Base-by-base conservation (phyloP, 2,113 vertebrate genomes). In the Crotalus horridus region DNA sequence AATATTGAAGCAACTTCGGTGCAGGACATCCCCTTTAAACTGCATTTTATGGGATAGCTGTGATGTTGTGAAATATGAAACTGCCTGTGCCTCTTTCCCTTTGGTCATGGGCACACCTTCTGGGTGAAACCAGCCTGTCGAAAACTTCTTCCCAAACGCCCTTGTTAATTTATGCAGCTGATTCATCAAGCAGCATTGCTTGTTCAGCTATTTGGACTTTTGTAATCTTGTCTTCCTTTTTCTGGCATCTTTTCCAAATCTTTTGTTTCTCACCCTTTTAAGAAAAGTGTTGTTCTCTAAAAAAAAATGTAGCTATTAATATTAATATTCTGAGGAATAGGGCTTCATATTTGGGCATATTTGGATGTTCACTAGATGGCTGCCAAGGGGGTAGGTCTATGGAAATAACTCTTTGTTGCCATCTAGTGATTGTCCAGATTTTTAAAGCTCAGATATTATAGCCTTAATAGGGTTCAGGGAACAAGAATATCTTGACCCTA, bases 31-130 rank as follows among this genome's bases (percentile, higher is more conserved):
- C 89, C 15, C 23, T 39, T 54, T 86, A 89, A 88, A 96, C 46
- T 94, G 90, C 90, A 91, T 96, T 96, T 95, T 85, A 88, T 86
- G 95, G 96, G 95, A 96, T 96, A 96, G 94, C 93, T 93, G 88
- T 92, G 88, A 69, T 94, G 94, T 97, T 97, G 97, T 97, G 97
- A 96, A 97, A 97, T 94, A 90, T 95, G 96, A 96, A 97, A 96
- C 97, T 96, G 94, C 81, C 0, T 93, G 92, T 93, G 95, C 96
- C 94, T 95, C 74, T 96, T 96, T 93, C 94, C 96, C 94, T 96
- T 96, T 96, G 96, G 97, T 97, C 96, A 96, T 92, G 46, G 96
- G 95, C 97, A 95, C 96, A 95, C 97, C 96, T 95, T 93, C 96
- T 53, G 33, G 92, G 95, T 95, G 97, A 97, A 95, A 96, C 97